phyloP scores from a whole-genome alignment of 1,140 invertebrate genomes.

The Philotrypesis tridentata region DNA sequence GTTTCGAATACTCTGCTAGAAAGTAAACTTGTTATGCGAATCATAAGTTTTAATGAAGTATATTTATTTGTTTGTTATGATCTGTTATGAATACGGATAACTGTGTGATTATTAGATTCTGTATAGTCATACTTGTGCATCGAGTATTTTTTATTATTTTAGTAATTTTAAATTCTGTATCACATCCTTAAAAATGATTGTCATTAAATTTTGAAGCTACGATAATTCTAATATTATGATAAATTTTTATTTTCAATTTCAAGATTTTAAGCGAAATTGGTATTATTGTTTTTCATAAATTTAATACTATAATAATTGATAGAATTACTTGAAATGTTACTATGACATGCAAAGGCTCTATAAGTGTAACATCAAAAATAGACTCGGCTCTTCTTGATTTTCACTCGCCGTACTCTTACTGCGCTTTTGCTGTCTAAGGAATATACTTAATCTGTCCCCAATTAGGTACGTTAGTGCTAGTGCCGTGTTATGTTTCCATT shows the following conservation, averaged over 20 bases:
- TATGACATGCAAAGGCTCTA: slow-evolving; percentile 70
- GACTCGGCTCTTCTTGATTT: slow-evolving; percentile 71
- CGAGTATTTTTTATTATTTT: too few relatives aligned
- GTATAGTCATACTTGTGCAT: too few relatives aligned
- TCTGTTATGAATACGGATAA: neutral
- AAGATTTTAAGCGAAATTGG: slow-evolving; percentile 67
- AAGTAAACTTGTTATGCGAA: slow-evolving; percentile 33
- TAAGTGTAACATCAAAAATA: slow-evolving; percentile 76
- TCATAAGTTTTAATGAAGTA: neutral
- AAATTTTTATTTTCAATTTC: too few relatives aligned
- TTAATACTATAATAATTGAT: slow-evolving; percentile 72
- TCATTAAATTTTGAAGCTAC: too few relatives aligned
- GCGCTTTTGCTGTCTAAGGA: slow-evolving; percentile 72
- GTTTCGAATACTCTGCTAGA: slow-evolving; percentile 31
- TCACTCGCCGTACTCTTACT: slow-evolving; percentile 72
- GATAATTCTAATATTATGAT: too few relatives aligned
- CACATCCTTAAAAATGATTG: too few relatives aligned
- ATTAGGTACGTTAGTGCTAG: slow-evolving; percentile 68
- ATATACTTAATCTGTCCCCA: slow-evolving; percentile 76
- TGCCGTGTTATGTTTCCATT: slow-evolving; percentile 42
- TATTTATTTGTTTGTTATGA: neutral
- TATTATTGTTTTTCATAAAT: slow-evolving; percentile 57
- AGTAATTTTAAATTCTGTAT: too few relatives aligned
- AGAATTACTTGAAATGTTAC: slow-evolving; percentile 64
- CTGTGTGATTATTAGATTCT: neutral